Conservation (phyloP, 2,113 vertebrate genomes). For the Indicator indicator region DNA sequence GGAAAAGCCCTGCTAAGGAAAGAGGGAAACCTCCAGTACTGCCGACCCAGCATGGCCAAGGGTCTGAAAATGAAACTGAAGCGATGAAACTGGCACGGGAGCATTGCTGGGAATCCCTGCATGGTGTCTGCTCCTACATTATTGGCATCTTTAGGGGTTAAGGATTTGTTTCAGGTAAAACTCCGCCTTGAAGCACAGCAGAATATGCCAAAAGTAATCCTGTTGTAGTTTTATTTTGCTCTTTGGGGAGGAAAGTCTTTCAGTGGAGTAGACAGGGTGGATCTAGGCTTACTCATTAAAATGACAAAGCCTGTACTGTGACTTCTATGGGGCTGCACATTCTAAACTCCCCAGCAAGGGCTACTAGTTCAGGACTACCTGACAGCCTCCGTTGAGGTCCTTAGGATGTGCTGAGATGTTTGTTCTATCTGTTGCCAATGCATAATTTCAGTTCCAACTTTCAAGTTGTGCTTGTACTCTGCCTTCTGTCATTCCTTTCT, state of each 20-base stretch:
- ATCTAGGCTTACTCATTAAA: fast-evolving
- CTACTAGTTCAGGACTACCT: neutral
- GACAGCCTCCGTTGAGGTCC: neutral
- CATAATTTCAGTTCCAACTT: neutral
- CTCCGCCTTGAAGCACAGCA: neutral
- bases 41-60: neutral
- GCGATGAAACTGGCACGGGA: slow-evolving; percentile 77
- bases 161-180: slow-evolving; percentile 63
- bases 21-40: neutral
- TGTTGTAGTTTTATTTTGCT: neutral
- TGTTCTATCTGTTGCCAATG: neutral
- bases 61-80: slow-evolving; percentile 44
- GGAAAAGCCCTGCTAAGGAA: neutral
- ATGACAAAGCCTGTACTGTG: neutral
- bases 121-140: slow-evolving; percentile 78
- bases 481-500: neutral
- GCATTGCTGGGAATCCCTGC: slow-evolving; percentile 83
- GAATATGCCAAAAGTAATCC: neutral
- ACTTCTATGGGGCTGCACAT: neutral
- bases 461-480: neutral
- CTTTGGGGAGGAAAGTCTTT: neutral
- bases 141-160: slow-evolving; percentile 80
- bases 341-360: neutral
- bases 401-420: neutral
- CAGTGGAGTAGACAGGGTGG: neutral